phyloP scores from a whole-genome alignment of 1,140 invertebrate genomes.

The Leptestheria dahalacensis region DNA sequence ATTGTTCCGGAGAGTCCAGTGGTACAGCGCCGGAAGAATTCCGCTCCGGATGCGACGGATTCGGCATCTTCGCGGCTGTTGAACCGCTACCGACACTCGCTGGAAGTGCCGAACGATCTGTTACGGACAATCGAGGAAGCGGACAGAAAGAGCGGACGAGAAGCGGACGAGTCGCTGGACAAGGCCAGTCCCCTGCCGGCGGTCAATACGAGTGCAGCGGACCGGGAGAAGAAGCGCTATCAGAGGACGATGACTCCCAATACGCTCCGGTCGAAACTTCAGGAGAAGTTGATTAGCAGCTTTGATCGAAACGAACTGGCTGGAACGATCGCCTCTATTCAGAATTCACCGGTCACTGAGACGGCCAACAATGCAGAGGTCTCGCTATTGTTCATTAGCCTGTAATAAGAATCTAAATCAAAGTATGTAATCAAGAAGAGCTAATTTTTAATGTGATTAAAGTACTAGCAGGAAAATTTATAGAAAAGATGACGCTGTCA shows the following conservation, averaged over 20 bases:
- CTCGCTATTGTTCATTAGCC: not conserved
- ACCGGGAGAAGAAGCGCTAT: constrained; percentile 20
- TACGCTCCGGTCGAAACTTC: constrained; percentile 20
- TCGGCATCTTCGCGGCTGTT: constrained; percentile 18
- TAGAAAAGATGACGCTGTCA: too few relatives aligned
- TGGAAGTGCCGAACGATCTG: constrained; percentile 21
- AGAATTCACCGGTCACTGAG: constrained; percentile 9
- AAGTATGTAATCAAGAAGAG: too few relatives aligned
- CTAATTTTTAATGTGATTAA: too few relatives aligned
- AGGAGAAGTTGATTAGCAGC: constrained; percentile 21
- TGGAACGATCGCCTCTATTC: constrained; percentile 21
- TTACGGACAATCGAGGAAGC: constrained; percentile 22
- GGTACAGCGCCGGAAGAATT: constrained; percentile 8
- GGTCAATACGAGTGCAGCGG: not conserved
- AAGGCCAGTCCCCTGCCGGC: not conserved
- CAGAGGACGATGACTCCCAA: constrained; percentile 22
- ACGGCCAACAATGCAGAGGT: not conserved
- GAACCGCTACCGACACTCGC: constrained; percentile 21
- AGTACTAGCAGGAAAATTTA: too few relatives aligned
- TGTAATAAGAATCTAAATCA: not conserved
- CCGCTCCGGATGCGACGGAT: not conserved
- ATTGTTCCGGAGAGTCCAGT: not conserved
- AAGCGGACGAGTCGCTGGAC: not conserved
- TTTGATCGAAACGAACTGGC: constrained; percentile 20
- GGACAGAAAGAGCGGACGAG: constrained; percentile 1